Evolutionary conservation across 2,113 vertebrate genomes (phyloP).

Genomic region (Albula glossodonta): DNA sequence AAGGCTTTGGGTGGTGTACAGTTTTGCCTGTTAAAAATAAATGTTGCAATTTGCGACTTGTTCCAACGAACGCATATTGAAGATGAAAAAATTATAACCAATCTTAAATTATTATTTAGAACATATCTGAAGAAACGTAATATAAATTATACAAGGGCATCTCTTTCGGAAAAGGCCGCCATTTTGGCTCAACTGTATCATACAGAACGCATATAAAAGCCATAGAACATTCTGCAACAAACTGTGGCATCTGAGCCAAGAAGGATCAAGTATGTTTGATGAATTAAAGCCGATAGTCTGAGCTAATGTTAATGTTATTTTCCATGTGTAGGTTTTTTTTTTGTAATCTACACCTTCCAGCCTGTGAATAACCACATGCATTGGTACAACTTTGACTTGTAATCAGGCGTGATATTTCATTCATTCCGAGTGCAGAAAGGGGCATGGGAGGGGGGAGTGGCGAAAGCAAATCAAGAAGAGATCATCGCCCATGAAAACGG

Average conservation of each 20-base stretch:
- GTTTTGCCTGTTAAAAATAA: slow-evolving; percentile 54
- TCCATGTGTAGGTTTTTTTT: too few relatives aligned
- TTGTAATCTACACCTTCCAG: too few relatives aligned
- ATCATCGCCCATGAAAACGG: too few relatives aligned
- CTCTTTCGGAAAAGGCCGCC: not conserved
- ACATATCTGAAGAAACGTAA: not conserved
- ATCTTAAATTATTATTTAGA: not conserved
- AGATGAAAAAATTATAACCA: not conserved
- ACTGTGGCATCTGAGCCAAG: not conserved
- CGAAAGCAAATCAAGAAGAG: too few relatives aligned
- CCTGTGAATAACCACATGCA: too few relatives aligned
- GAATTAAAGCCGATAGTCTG: too few relatives aligned
- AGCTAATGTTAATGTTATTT: too few relatives aligned
- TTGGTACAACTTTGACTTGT: too few relatives aligned
- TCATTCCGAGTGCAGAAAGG: too few relatives aligned
- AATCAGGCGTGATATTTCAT: too few relatives aligned
- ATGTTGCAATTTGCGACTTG: not conserved
- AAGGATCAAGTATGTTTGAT: not conserved
- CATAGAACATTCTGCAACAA: too few relatives aligned
- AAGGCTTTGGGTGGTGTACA: slow-evolving; percentile 25
- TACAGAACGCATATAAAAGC: not conserved
- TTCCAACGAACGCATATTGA: slow-evolving; percentile 14
- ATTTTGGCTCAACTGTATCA: slow-evolving; percentile 41
- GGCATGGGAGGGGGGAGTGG: too few relatives aligned
- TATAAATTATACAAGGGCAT: slow-evolving; percentile 13